phyloP scores from a whole-genome alignment of 1,140 invertebrate species.

The Ostrea denselamellosa region DNA sequence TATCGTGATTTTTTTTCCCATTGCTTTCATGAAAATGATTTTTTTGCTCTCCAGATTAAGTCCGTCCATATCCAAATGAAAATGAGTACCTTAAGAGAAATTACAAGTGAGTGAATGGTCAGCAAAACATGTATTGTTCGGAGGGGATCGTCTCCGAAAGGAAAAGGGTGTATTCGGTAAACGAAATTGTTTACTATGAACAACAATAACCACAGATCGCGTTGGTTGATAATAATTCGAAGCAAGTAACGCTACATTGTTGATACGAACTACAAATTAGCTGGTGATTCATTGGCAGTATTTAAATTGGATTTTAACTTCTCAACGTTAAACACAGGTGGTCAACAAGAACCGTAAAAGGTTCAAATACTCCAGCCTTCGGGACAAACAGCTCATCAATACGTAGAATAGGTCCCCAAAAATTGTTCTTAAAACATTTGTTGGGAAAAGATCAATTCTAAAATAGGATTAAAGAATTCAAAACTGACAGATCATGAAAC shows the following conservation, averaged over 20 bases:
- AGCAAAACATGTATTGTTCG: too few species aligned
- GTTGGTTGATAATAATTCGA: slow-evolving; percentile 6
- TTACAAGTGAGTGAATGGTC: too few species aligned
- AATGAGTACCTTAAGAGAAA: too few species aligned
- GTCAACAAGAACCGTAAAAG: neutral
- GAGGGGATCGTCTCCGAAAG: too few species aligned
- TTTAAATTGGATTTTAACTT: slow-evolving; percentile 39
- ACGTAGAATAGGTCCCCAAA: neutral
- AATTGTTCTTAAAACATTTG: neutral
- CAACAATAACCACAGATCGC: neutral
- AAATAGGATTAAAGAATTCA: slow-evolving; percentile 22
- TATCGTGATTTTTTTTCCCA: too few species aligned
- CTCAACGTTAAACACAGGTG: slow-evolving; percentile 13
- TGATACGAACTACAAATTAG: slow-evolving; percentile 27
- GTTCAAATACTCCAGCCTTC: neutral
- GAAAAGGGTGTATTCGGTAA: neutral
- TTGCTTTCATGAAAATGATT: too few species aligned
- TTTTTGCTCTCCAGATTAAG: too few species aligned
- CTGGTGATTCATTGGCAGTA: slow-evolving; percentile 15
- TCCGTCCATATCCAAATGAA: too few species aligned
- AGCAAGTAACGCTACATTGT: slow-evolving; percentile 3
- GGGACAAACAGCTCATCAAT: neutral
- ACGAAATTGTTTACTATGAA: neutral
- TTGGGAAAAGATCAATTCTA: neutral
- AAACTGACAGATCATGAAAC: slow-evolving; percentile 16